Evolutionary conservation across 1,140 invertebrate species (phyloP).

Genomic region (Calephelis virginiensis): DNA sequence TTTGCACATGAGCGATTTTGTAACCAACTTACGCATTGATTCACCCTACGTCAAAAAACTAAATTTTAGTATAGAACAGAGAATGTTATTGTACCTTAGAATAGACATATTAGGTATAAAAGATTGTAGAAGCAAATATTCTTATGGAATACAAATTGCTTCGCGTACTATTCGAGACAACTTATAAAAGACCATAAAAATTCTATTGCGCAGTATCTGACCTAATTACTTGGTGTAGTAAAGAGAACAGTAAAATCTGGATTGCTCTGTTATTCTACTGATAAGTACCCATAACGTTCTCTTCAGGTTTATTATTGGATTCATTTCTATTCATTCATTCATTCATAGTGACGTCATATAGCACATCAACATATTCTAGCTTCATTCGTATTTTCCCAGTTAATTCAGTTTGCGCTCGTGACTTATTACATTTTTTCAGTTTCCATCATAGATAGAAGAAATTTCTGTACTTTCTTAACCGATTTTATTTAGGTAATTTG

Average conservation of each 20-base stretch:
- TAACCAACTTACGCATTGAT: too few relatives aligned
- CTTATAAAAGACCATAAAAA: slow-evolving; percentile 12
- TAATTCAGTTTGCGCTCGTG: too few relatives aligned
- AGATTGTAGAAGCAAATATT: neutral
- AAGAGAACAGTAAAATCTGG: neutral
- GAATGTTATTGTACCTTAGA: too few relatives aligned
- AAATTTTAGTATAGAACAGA: too few relatives aligned
- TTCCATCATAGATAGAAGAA: too few relatives aligned
- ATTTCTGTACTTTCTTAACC: too few relatives aligned
- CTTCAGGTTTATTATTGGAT: slow-evolving; percentile 2
- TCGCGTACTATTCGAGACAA: neutral
- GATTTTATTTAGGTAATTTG: too few relatives aligned
- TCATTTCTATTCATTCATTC: neutral
- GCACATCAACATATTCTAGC: neutral
- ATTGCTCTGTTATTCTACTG: slow-evolving; percentile 9
- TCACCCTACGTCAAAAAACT: too few relatives aligned
- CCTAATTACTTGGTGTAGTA: slow-evolving; percentile 14
- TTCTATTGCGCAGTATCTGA: slow-evolving; percentile 13
- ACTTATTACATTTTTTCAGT: too few relatives aligned
- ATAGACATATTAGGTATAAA: too few relatives aligned
- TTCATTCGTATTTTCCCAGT: too few relatives aligned
- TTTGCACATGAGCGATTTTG: too few relatives aligned
- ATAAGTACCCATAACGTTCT: slow-evolving; percentile 11
- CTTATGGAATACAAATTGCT: neutral
- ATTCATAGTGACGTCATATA: neutral